Evolutionary conservation across 2,113 vertebrate genomes (phyloP).

Genomic region (Hemibagrus wyckioides): DNA sequence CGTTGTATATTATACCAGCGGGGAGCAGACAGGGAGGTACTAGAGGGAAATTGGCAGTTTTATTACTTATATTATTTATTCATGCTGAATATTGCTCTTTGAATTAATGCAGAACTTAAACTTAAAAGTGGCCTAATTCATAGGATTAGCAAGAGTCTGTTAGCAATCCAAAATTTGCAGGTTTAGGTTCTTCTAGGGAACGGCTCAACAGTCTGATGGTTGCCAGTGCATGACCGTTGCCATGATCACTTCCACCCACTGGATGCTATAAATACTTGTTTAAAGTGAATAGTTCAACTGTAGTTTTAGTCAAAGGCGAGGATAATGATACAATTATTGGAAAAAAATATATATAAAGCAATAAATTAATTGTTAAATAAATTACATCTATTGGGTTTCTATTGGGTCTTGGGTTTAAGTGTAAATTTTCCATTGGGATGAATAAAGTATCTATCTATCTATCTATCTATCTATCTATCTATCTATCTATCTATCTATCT

Average conservation of each 20-base stretch:
- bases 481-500: no score
- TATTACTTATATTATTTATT: conserved; percentile 25
- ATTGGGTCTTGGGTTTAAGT: no score
- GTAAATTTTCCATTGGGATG: no score
- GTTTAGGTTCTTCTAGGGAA: not conserved
- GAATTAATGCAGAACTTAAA: not conserved
- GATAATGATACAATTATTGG: not conserved
- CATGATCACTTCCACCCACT: not conserved
- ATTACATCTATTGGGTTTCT: no score
- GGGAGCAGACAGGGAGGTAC: conserved; percentile 11
- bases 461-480: no score
- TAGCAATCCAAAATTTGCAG: not conserved
- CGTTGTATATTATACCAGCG: conserved; percentile 10
- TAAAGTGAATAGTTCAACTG: not conserved
- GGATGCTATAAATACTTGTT: not conserved
- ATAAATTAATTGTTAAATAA: no score
- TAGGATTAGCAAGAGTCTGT: not conserved
- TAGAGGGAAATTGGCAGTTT: conserved; percentile 14
- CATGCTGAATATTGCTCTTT: conserved; percentile 1
- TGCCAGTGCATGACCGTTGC: not conserved
- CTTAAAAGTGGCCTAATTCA: not conserved
- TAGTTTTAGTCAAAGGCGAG: not conserved
- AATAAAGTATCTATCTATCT: no score
- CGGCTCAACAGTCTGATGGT: not conserved
- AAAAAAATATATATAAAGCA: no score